A percentile compares a stretch with the other conserved stretches of the same genome.
These are phyloP conservation scores for Conomelus anceps DNA, from an alignment of 2,888 invertebrate species.

Conservation along the genomic window DNA sequence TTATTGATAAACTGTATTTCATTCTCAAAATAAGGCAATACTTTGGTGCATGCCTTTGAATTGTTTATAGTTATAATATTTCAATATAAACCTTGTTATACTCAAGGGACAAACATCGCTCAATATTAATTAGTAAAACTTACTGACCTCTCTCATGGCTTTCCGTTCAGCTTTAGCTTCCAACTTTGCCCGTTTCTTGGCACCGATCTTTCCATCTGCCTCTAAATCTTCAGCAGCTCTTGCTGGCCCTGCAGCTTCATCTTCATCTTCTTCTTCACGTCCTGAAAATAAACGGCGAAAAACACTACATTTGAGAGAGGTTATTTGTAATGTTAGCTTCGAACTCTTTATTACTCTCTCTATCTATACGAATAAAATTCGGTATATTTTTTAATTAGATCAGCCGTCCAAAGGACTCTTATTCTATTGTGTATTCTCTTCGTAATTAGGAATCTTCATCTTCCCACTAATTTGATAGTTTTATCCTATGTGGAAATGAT, in stretches of 20 bases:
- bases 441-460: too few species aligned
- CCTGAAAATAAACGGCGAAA: neutral
- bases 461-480: too few species aligned
- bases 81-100: neutral
- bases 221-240: conserved; percentile 49
- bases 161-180: conserved; percentile 89
- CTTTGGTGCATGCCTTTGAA: too few species aligned
- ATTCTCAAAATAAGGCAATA: too few species aligned
- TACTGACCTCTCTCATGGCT: conserved; percentile 60
- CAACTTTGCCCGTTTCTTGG: conserved; percentile 88
- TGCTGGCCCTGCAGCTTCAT: conserved; percentile 39
- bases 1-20: too few species aligned
- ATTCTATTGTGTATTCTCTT: too few species aligned
- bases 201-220: conserved; percentile 77
- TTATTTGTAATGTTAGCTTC: neutral
- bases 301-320: neutral
- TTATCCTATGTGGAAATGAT: too few species aligned
- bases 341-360: too few species aligned
- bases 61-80: neutral
- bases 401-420: too few species aligned
- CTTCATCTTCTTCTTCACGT: conserved; percentile 26
- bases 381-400: too few species aligned
- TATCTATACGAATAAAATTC: too few species aligned
- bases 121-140: neutral
- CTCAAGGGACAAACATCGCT: neutral